These are phyloP conservation scores for Dascyllus trimaculatus DNA, from an alignment of 2,113 vertebrate genomes.

Conservation along the genomic window DNA sequence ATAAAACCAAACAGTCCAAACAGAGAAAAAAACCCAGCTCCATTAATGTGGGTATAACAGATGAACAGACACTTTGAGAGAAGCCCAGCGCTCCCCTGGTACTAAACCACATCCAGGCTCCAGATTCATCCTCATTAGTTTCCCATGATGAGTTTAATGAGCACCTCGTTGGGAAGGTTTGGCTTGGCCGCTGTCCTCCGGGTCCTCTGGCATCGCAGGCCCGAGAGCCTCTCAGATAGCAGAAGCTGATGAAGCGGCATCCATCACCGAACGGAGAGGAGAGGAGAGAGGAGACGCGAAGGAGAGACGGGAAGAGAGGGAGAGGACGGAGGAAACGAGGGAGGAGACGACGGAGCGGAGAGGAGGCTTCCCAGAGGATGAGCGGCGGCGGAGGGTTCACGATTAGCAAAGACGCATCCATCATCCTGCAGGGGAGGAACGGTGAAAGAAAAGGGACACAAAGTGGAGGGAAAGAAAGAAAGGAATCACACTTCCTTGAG, in stretches of 20 bases:
- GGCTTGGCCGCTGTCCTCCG: constrained; percentile 62
- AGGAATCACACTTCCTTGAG: background rate
- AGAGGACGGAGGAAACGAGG: background rate
- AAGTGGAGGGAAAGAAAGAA: background rate
- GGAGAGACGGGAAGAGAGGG: constrained; percentile 22
- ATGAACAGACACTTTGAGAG: constrained; percentile 57
- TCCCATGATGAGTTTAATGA: constrained; percentile 77
- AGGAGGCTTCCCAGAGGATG: constrained; percentile 38
- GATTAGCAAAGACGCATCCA: constrained; percentile 52
- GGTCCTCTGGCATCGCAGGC: constrained; percentile 57
- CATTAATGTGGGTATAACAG: constrained; percentile 48
- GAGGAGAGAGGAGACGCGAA: constrained; percentile 24
- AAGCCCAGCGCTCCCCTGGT: constrained; percentile 50
- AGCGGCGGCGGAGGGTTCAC: constrained; percentile 23
- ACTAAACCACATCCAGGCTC: constrained; percentile 52
- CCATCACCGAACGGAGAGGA: constrained; percentile 46
- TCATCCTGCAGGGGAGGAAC: constrained; percentile 35
- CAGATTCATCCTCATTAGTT: constrained; percentile 78
- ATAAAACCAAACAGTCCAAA: constrained; percentile 17
- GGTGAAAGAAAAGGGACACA: background rate
- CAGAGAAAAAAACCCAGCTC: constrained; percentile 2
- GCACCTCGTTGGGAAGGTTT: constrained; percentile 57
- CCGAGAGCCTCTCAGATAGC: constrained; percentile 39
- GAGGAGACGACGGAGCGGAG: background rate
- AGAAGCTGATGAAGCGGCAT: constrained; percentile 49